A percentile compares a stretch with the other conserved stretches of the same genome.
Conservation (phyloP, 2,113 vertebrate species). For the Hippocampus barbouri region DNA sequence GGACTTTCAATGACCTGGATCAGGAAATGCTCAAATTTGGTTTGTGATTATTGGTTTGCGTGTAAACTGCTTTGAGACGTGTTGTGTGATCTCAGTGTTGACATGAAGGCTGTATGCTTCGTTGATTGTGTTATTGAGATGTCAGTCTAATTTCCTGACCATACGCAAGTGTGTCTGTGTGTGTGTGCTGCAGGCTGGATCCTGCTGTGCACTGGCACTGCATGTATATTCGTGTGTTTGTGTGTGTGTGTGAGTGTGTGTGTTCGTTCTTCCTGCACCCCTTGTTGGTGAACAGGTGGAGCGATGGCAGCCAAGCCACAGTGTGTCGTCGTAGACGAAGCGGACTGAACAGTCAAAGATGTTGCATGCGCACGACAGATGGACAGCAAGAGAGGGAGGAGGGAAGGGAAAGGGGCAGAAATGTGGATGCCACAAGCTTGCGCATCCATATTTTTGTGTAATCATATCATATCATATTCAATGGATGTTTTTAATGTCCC, state of each 20-base stretch:
- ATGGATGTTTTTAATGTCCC: neutral
- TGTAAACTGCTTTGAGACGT: neutral
- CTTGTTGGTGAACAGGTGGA: conserved; percentile 71
- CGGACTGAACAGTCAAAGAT: conserved; percentile 7
- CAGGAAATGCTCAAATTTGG: neutral
- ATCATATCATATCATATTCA: neutral
- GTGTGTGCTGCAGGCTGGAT: conserved; percentile 42
- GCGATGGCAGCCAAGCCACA: conserved; percentile 52
- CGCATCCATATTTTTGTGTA: neutral
- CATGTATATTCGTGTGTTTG: conserved; percentile 10
- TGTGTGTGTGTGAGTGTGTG: conserved; percentile 33
- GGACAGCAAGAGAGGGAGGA: neutral
- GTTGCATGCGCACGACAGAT: conserved; percentile 1
- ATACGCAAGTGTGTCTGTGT: conserved; percentile 42
- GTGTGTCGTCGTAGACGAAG: conserved; percentile 19
- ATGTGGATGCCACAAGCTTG: neutral
- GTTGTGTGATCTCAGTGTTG: conserved; percentile 44
- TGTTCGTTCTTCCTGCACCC: conserved; percentile 68
- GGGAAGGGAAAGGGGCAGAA: neutral
- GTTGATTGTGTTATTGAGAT: conserved; percentile 68
- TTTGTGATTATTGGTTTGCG: neutral
- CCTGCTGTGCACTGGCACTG: conserved; percentile 53
- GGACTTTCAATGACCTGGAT: neutral
- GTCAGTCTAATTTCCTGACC: conserved; percentile 71
- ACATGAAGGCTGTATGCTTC: conserved; percentile 56